Conservation (phyloP, 2,113 vertebrate species). For the Telmatochromis sp. region DNA sequence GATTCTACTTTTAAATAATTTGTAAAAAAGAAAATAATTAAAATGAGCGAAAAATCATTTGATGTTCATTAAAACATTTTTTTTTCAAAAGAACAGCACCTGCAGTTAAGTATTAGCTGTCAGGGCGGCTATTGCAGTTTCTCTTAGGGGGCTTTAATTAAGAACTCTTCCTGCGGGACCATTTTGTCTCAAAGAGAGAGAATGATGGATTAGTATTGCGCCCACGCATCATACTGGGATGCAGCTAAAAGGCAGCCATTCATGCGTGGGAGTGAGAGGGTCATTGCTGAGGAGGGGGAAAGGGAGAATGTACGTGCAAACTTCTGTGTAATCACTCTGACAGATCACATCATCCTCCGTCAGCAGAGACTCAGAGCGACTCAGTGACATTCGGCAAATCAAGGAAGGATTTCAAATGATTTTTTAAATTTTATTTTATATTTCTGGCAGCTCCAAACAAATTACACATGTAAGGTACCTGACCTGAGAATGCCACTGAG, state of each 20-base stretch:
- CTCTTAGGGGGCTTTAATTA: not conserved
- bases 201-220: conserved; percentile 66
- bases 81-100: not conserved
- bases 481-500: conserved; percentile 18
- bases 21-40: not conserved
- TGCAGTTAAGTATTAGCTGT: not conserved
- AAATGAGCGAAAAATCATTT: rapidly evolving
- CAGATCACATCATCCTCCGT: conserved; percentile 6
- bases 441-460: not conserved
- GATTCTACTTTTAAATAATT: not conserved
- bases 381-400: not conserved
- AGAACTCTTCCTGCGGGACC: not conserved
- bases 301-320: conserved; percentile 8
- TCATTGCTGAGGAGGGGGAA: not conserved
- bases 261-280: conserved; percentile 25
- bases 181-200: conserved; percentile 26
- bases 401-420: not conserved
- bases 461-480: not conserved
- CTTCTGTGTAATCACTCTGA: conserved; percentile 7
- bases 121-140: not conserved
- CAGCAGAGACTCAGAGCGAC: not conserved
- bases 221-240: conserved; percentile 42
- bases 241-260: conserved; percentile 54
- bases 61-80: not conserved
- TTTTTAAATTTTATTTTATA: not conserved